Conservation (phyloP, 2,113 vertebrate genomes). For the Ciconia stormi region DNA sequence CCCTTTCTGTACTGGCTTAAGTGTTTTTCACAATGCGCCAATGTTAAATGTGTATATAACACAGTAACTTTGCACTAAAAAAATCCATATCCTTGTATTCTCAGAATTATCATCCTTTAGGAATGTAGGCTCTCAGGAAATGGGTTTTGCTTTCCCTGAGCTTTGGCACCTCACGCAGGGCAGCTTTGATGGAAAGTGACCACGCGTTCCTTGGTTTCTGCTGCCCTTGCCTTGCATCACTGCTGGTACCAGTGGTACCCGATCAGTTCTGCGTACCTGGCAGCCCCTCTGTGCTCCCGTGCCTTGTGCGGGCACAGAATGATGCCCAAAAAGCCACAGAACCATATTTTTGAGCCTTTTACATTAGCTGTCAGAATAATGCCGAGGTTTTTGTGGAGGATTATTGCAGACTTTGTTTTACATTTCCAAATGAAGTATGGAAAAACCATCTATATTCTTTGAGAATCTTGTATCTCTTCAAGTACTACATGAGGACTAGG, state of each 20-base stretch:
- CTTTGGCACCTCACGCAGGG: neutral
- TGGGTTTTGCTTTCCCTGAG: neutral
- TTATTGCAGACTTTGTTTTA: neutral
- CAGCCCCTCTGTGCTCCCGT: neutral
- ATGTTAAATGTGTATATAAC: neutral
- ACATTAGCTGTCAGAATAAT: rapidly evolving
- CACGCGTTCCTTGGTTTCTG: neutral
- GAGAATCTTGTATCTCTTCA: neutral
- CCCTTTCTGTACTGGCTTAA: neutral
- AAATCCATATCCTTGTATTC: neutral
- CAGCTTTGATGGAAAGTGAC: neutral
- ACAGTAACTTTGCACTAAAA: neutral
- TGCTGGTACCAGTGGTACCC: neutral
- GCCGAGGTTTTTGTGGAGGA: rapidly evolving
- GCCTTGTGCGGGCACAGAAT: neutral
- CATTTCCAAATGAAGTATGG: neutral
- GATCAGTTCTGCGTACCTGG: neutral
- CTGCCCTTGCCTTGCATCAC: neutral
- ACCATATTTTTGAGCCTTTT: neutral
- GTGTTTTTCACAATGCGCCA: neutral
- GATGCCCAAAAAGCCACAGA: neutral
- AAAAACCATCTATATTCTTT: neutral
- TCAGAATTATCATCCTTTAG: neutral
- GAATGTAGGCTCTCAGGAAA: neutral
- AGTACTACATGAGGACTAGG: neutral